Percentiles rank a stretch among this genome's conserved stretches.
Evolutionary conservation across 2,888 invertebrate genomes (phyloP).

Genomic region (Tenthredo notha): DNA sequence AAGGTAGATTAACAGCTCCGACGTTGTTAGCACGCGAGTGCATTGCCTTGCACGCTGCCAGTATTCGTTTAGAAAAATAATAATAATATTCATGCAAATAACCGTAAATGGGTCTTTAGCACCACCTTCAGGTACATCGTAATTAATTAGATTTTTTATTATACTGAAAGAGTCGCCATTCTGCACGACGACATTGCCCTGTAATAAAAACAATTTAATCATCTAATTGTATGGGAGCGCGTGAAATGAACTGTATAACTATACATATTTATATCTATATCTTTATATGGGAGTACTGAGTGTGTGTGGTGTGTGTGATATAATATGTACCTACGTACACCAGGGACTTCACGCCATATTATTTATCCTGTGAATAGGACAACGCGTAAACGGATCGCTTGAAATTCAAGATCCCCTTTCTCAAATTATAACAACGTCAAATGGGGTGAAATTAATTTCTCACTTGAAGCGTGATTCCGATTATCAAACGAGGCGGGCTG

Average conservation of each 20-base stretch:
- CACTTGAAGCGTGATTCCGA: conserved; percentile 26
- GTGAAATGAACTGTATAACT: background rate
- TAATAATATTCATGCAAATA: conserved; percentile 67
- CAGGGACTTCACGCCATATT: conserved; percentile 7
- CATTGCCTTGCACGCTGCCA: conserved; percentile 28
- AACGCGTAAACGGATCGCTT: conserved; percentile 25
- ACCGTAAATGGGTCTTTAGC: conserved; percentile 59
- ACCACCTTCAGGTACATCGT: conserved; percentile 56
- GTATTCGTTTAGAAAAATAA: conserved; percentile 61
- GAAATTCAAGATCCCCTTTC: conserved; percentile 38
- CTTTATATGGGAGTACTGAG: background rate
- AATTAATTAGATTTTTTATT: conserved; percentile 61
- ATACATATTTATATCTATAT: background rate
- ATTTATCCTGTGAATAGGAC: conserved; percentile 22
- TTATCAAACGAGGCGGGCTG: conserved; percentile 39
- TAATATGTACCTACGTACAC: background rate
- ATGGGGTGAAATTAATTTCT: conserved; percentile 48
- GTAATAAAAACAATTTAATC: conserved; percentile 22
- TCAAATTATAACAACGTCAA: conserved; percentile 42
- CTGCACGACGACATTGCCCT: background rate
- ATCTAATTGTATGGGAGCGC: conserved; percentile 5
- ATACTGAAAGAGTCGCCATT: background rate
- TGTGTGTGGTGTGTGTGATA: too few species aligned
- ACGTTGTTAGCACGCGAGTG: conserved; percentile 26
- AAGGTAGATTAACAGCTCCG: conserved; percentile 2